These are phyloP conservation scores for Pachycephala philippinensis DNA, from an alignment of 2,113 vertebrate species.

Conservation along the genomic window DNA sequence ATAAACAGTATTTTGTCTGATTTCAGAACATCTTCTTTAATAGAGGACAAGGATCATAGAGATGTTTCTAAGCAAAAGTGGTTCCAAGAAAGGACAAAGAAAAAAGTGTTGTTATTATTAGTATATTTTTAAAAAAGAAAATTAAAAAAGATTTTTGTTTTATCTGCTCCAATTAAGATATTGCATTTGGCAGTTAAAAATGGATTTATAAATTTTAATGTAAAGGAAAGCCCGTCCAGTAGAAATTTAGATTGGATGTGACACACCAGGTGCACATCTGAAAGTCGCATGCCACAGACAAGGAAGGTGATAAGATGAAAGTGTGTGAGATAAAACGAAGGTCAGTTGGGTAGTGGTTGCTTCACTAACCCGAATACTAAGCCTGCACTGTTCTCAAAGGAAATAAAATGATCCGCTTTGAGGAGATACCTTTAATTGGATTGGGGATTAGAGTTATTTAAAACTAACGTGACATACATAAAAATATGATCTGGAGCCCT, in stretches of 20 bases:
- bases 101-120: background rate
- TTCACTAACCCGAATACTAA: constrained; percentile 31
- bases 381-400: constrained; percentile 21
- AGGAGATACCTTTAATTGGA: constrained; percentile 49
- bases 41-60: background rate
- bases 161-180: background rate
- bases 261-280: background rate
- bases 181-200: background rate
- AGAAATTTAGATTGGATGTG: constrained; percentile 40
- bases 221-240: background rate
- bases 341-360: constrained; percentile 35
- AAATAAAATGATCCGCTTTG: constrained; percentile 26
- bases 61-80: background rate
- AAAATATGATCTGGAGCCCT: background rate
- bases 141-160: background rate
- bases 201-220: constrained; percentile 11
- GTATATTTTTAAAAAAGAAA: background rate
- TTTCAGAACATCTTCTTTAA: background rate
- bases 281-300: background rate
- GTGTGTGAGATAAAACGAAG: constrained; percentile 56
- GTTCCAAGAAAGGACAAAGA: background rate
- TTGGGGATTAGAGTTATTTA: constrained; percentile 52
- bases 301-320: constrained; percentile 36
- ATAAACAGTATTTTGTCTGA: background rate
- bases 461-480: background rate